phyloP scores from a whole-genome alignment of 2,888 invertebrate genomes.

The Habroteleia sp. region DNA sequence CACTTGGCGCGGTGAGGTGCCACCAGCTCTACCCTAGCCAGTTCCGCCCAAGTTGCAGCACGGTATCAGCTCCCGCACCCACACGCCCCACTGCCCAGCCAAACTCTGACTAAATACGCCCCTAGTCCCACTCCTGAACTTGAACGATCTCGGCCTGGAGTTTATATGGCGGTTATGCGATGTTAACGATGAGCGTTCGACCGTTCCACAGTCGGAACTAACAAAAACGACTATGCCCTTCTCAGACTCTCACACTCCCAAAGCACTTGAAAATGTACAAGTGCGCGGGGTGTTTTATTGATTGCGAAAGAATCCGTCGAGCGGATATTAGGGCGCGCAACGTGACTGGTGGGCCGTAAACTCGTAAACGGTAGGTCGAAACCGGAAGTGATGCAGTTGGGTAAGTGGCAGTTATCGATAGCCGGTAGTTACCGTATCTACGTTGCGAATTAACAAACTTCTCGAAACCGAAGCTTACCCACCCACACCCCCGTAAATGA shows the following conservation, averaged over 20 bases:
- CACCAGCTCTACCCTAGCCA: no score
- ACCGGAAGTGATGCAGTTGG: slow-evolving; percentile 77
- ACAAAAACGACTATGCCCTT: slow-evolving; percentile 7
- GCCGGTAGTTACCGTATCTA: slow-evolving; percentile 72
- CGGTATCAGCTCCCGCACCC: no score
- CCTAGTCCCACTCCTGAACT: no score
- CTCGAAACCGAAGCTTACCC: slow-evolving; percentile 62
- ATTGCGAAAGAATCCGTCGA: slow-evolving; percentile 42
- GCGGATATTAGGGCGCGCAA: slow-evolving; percentile 62
- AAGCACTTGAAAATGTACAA: slow-evolving; percentile 4
- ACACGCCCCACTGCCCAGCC: no score
- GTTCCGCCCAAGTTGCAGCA: no score
- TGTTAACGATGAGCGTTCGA: not conserved
- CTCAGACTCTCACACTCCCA: slow-evolving; percentile 17
- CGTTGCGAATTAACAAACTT: slow-evolving; percentile 63
- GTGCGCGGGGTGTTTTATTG: slow-evolving; percentile 38
- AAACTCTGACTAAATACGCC: no score
- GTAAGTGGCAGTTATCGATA: slow-evolving; percentile 77
- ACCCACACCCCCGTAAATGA: slow-evolving; percentile 75
- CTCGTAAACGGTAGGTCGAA: slow-evolving; percentile 74
- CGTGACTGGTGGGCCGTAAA: slow-evolving; percentile 74
- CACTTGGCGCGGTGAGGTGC: no score
- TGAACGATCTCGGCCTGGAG: no score
- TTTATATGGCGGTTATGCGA: no score
- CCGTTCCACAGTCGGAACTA: slow-evolving; percentile 3